A percentile compares a stretch with the other conserved stretches of the same genome.
Evolutionary conservation across 2,797 vertebrate genomes (phyloP).

Genomic region (Falco columbarius): DNA sequence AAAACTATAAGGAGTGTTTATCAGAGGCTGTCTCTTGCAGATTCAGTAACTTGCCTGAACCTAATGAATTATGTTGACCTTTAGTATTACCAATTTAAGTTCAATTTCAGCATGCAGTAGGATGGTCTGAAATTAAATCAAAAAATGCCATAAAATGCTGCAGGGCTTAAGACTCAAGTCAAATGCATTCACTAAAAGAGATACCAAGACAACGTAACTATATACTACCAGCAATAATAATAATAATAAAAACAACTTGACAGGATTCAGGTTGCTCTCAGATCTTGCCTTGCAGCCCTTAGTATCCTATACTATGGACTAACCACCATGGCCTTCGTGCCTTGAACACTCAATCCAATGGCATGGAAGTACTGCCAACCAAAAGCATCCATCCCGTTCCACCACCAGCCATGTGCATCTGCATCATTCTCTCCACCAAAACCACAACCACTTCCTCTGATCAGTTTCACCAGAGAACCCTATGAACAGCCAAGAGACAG

Average conservation of each 20-base stretch:
- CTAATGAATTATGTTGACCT: neutral
- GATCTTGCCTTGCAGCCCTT: neutral
- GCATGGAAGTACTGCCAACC: neutral
- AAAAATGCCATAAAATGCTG: neutral
- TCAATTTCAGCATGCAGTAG: neutral
- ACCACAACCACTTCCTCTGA: neutral
- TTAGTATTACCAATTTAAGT: neutral
- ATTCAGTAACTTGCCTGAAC: neutral
- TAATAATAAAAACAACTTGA: rapidly evolving
- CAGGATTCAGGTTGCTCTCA: neutral
- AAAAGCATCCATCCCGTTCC: neutral
- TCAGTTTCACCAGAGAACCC: neutral
- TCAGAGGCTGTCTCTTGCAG: neutral
- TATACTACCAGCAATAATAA: neutral
- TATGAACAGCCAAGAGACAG: neutral
- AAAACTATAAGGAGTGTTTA: neutral
- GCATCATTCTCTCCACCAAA: neutral
- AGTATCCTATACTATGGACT: rapidly evolving
- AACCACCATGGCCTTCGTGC: neutral
- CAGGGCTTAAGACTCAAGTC: neutral
- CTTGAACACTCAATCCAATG: neutral
- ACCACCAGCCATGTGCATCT: neutral
- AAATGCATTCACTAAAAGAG: neutral
- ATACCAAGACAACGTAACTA: neutral
- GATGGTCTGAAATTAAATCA: neutral